These are phyloP conservation scores for Kryphioiulus occultus DNA, from an alignment of 2,888 invertebrate species.

Conservation along the genomic window DNA sequence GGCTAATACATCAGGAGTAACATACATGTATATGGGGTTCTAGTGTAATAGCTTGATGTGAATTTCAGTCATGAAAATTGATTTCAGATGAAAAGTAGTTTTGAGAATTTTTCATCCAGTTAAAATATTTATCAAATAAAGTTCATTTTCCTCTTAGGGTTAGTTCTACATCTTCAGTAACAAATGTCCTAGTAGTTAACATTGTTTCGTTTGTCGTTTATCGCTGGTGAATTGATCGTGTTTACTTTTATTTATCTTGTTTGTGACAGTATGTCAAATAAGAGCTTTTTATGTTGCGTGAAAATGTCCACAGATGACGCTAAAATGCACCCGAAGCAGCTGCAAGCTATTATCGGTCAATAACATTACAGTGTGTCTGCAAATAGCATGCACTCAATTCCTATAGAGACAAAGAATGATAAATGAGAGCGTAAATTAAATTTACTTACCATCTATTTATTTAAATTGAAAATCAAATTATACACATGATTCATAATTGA, in stretches of 20 bases:
- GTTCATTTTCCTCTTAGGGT: no score
- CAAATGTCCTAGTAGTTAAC: no score
- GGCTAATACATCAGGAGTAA: background rate
- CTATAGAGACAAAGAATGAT: no score
- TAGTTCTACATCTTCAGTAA: no score
- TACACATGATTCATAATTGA: constrained; percentile 3
- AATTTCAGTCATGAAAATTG: no score
- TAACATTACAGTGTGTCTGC: background rate
- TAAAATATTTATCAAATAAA: no score
- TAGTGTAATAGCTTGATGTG: no score
- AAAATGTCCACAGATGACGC: background rate
- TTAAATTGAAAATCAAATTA: background rate
- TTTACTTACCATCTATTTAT: constrained; percentile 23
- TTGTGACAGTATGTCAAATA: background rate
- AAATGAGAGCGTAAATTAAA: background rate
- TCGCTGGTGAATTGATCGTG: background rate
- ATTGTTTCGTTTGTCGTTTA: background rate
- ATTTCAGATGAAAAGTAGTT: no score
- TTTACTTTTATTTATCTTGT: background rate
- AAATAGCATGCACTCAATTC: no score
- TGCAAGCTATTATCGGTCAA: background rate
- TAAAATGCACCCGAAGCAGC: background rate
- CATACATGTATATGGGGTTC: no score
- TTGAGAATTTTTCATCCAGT: no score
- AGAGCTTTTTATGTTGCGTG: background rate